phyloP scores from a whole-genome alignment of 2,797 vertebrate species.

The Fistularia tabacaria region DNA sequence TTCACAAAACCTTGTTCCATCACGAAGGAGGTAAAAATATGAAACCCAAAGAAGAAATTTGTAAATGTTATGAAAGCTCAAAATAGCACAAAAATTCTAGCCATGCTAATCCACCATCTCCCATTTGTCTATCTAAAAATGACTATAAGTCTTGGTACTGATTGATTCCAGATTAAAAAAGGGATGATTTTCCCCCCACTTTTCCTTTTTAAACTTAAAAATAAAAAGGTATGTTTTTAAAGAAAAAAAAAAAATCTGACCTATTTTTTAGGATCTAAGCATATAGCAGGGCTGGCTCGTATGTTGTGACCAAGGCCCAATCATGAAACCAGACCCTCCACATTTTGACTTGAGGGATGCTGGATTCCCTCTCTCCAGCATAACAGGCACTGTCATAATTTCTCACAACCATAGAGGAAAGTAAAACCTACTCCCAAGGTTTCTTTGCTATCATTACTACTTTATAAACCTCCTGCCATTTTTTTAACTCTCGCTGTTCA shows the following conservation, averaged over 20 bases:
- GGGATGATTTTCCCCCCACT: not conserved
- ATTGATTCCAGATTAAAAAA: not conserved
- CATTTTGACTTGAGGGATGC: too few species aligned
- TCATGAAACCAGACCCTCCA: too few species aligned
- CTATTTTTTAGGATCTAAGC: not conserved
- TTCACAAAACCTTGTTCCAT: too few species aligned
- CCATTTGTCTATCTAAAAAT: not conserved
- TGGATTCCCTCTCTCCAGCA: too few species aligned
- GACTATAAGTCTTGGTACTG: not conserved
- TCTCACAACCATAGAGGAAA: too few species aligned
- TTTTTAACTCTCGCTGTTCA: too few species aligned
- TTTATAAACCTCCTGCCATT: too few species aligned
- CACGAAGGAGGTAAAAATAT: not conserved
- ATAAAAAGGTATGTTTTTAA: conserved; percentile 1
- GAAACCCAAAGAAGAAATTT: not conserved
- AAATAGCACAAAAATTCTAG: not conserved
- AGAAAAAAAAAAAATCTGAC: not conserved
- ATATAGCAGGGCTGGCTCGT: too few species aligned
- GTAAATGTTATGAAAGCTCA: not conserved
- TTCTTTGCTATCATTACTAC: too few species aligned
- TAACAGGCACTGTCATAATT: too few species aligned
- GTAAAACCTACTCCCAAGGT: too few species aligned
- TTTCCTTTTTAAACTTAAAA: not conserved
- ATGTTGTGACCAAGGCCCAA: not conserved
- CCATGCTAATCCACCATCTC: not conserved